Conservation (phyloP, 2,888 invertebrate species). For the Dastarcus helophoroides region DNA sequence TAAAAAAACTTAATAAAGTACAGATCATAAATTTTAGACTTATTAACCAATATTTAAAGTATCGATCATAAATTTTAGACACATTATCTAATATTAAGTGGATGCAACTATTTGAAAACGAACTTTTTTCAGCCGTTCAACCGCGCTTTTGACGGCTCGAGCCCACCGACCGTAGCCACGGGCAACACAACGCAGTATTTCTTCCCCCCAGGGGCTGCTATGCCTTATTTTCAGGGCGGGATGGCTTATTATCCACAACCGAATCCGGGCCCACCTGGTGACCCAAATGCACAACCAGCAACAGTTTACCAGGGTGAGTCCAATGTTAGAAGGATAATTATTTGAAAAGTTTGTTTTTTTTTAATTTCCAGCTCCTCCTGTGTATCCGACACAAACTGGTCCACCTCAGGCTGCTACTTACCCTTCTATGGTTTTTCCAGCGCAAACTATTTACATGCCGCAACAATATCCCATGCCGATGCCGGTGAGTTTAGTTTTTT, state of each 20-base stretch:
- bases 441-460: slow-evolving; percentile 37
- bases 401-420: slow-evolving; percentile 34
- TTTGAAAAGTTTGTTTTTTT: slow-evolving; percentile 4
- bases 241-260: slow-evolving; percentile 33
- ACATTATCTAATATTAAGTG: no score
- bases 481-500: slow-evolving; percentile 34
- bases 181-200: slow-evolving; percentile 34
- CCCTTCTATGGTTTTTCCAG: slow-evolving; percentile 35
- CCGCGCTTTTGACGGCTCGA: slow-evolving; percentile 43
- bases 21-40: no score
- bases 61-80: no score
- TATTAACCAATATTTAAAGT: no score
- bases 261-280: slow-evolving; percentile 23
- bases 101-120: no score
- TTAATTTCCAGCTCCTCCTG: slow-evolving; percentile 26
- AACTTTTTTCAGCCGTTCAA: slow-evolving; percentile 31
- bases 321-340: not conserved
- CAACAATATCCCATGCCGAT: slow-evolving; percentile 40
- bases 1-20: no score
- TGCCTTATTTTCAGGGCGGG: slow-evolving; percentile 34
- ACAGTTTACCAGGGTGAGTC: slow-evolving; percentile 33
- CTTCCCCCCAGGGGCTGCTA: slow-evolving; percentile 33
- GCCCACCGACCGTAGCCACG: slow-evolving; percentile 41
- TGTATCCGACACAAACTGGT: slow-evolving; percentile 33
- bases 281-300: slow-evolving; percentile 27